Evolutionary conservation across 2,888 invertebrate species (phyloP).

Genomic region (Teleogryllus oceanicus): DNA sequence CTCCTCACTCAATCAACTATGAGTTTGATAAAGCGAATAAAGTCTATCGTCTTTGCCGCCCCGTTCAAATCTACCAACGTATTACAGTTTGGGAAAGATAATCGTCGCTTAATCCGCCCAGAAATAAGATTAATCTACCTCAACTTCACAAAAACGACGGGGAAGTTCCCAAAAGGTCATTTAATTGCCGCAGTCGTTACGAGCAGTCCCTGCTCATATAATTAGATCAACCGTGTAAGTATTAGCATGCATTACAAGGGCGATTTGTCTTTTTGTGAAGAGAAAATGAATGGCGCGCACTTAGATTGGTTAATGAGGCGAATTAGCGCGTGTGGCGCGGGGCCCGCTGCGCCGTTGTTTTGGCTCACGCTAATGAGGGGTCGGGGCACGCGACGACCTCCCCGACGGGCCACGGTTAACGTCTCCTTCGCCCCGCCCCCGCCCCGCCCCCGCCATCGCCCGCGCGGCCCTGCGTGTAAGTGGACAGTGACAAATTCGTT

Average conservation of each 20-base stretch:
- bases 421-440: constrained; percentile 3
- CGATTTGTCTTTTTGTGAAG: background rate
- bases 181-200: background rate
- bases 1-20: too few species aligned
- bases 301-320: constrained; percentile 1
- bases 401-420: background rate
- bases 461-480: constrained; percentile 27
- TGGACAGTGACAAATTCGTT: constrained; percentile 37
- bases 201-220: background rate
- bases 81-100: too few species aligned
- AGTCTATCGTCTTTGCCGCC: too few species aligned
- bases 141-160: background rate
- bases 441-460: background rate
- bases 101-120: too few species aligned
- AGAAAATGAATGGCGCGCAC: background rate
- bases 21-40: too few species aligned
- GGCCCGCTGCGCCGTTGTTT: background rate
- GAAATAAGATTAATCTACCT: background rate
- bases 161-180: background rate
- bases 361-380: constrained; percentile 20
- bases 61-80: too few species aligned
- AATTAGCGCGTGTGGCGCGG: background rate
- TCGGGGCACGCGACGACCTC: constrained; percentile 18
- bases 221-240: constrained; percentile 10
- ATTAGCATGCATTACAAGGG: constrained; percentile 3